phyloP scores from a whole-genome alignment of 2,888 invertebrate species.

The Leucophora obtusa region DNA sequence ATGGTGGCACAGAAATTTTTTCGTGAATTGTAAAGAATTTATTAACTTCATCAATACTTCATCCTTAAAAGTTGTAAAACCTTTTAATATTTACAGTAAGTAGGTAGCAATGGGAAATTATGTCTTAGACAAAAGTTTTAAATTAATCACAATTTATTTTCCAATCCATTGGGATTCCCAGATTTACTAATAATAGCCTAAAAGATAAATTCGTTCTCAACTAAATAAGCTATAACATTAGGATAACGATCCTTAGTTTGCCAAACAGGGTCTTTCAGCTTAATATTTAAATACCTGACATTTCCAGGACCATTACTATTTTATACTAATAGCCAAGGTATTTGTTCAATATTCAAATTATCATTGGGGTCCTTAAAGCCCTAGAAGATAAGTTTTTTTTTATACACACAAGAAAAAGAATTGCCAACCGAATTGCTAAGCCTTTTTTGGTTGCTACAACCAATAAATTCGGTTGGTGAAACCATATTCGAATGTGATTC shows the following conservation, averaged over 20 bases:
- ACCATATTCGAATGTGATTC: too few species aligned
- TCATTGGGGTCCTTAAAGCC: conserved; percentile 27
- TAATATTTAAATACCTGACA: conserved; percentile 69
- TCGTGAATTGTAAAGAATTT: too few species aligned
- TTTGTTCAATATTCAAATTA: conserved; percentile 38
- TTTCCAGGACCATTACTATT: conserved; percentile 69
- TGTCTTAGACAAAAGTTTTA: conserved; percentile 3
- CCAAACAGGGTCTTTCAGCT: conserved; percentile 68
- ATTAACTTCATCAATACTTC: too few species aligned
- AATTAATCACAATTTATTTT: conserved; percentile 55
- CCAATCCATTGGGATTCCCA: conserved; percentile 55
- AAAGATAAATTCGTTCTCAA: conserved; percentile 58
- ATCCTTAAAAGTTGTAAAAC: too few species aligned
- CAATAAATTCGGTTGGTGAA: too few species aligned
- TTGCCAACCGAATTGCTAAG: too few species aligned
- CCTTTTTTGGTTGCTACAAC: too few species aligned
- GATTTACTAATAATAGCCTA: conserved; percentile 71
- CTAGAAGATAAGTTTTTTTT: not conserved
- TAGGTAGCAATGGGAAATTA: not conserved
- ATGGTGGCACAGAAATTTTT: too few species aligned
- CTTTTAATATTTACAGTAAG: too few species aligned
- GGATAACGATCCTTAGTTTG: conserved; percentile 69
- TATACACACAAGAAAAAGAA: too few species aligned
- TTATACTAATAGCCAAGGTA: conserved; percentile 71
- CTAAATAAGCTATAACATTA: conserved; percentile 71